A percentile compares a stretch with the other conserved stretches of the same genome.
These are phyloP conservation scores for Acinonyx jubatus DNA, from an alignment of 2,113 vertebrate species.

Conservation along the genomic window DNA sequence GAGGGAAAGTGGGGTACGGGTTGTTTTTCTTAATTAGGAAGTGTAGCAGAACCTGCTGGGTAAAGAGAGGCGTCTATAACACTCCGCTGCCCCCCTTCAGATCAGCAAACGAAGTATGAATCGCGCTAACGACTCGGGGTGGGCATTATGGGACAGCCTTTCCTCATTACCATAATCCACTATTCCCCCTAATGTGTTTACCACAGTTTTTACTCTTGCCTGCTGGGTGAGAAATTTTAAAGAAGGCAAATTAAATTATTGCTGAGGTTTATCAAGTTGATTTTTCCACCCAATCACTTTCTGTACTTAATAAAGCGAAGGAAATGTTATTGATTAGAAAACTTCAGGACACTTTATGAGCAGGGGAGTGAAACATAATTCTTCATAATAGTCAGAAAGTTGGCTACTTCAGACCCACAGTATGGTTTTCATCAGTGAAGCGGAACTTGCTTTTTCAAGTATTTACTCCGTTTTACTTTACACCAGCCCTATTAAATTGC, in stretches of 20 bases:
- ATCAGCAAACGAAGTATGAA: neutral
- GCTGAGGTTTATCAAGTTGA: conserved; percentile 57
- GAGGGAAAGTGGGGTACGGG: neutral
- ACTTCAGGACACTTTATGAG: conserved; percentile 24
- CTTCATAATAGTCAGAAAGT: conserved; percentile 48
- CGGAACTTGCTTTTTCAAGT: neutral
- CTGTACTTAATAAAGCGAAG: conserved; percentile 27
- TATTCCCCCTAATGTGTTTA: conserved; percentile 3
- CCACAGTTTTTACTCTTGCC: conserved; percentile 11
- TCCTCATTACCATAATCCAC: neutral
- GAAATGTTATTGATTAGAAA: conserved; percentile 52
- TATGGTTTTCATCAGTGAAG: conserved; percentile 42
- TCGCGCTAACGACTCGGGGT: neutral
- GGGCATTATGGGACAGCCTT: neutral
- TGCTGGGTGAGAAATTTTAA: conserved; percentile 21
- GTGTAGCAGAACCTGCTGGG: neutral
- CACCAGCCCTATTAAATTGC: neutral
- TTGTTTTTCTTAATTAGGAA: neutral
- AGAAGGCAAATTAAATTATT: conserved; percentile 52
- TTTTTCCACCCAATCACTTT: conserved; percentile 29
- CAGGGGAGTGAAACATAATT: neutral
- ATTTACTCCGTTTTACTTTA: conserved; percentile 42
- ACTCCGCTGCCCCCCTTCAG: neutral
- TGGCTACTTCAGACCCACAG: neutral
- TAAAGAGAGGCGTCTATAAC: neutral